These are phyloP conservation scores for Hapalemur alaotrensis DNA, from an alignment of 2,797 vertebrate genomes.

Conservation along the genomic window DNA sequence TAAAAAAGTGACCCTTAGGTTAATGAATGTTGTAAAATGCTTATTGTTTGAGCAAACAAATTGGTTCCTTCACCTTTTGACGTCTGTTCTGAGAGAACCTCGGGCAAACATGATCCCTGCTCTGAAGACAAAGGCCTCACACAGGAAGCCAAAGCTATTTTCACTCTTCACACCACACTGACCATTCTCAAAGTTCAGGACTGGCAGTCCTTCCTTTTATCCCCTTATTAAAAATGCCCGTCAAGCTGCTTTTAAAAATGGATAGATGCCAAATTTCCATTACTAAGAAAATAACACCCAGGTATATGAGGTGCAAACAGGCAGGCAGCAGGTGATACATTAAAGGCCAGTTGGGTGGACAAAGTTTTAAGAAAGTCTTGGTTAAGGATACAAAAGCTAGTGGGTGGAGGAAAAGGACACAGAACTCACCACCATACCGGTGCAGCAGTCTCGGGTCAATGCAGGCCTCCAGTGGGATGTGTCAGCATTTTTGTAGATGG, in stretches of 20 bases:
- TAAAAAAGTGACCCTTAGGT: constrained; percentile 52
- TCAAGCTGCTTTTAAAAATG: constrained; percentile 64
- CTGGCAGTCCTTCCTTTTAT: constrained; percentile 52
- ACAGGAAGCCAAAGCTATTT: constrained; percentile 59
- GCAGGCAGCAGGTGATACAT: neutral
- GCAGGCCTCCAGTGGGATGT: neutral
- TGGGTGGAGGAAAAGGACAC: neutral
- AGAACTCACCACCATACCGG: neutral
- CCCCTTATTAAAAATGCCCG: constrained; percentile 70
- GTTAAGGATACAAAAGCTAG: neutral
- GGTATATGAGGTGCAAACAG: neutral
- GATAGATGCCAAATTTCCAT: constrained; percentile 69
- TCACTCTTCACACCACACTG: constrained; percentile 15
- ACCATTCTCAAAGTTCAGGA: constrained; percentile 59
- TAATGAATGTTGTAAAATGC: constrained; percentile 56
- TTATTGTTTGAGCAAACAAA: constrained; percentile 34
- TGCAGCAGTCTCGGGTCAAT: neutral
- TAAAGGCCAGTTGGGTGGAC: neutral
- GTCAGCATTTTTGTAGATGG: neutral
- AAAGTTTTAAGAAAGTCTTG: neutral
- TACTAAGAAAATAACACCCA: constrained; percentile 63
- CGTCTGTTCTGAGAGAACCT: neutral
- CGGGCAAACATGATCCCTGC: neutral
- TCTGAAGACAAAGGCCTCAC: neutral
- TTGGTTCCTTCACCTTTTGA: neutral